Evolutionary conservation across 2,797 vertebrate species (phyloP).

Genomic region (Monodelphis domestica): DNA sequence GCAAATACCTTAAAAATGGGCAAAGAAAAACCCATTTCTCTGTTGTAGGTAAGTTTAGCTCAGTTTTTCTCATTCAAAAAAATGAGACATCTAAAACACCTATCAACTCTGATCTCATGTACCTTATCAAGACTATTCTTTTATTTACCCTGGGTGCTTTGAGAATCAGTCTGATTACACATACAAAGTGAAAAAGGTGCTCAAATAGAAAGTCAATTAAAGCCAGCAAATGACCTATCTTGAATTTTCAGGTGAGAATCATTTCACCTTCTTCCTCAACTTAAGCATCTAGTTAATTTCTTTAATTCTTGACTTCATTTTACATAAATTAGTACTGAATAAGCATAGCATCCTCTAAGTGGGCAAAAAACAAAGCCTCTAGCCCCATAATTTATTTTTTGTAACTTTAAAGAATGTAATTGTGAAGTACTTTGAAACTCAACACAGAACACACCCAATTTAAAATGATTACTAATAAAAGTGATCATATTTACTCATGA

Average conservation of each 20-base stretch:
- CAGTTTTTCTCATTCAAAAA: neutral
- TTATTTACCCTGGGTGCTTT: neutral
- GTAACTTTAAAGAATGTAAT: neutral
- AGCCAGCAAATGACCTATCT: neutral
- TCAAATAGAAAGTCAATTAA: neutral
- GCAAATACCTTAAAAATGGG: neutral
- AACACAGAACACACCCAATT: neutral
- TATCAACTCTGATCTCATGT: neutral
- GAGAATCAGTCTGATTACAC: neutral
- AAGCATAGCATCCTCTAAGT: neutral
- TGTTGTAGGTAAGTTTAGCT: neutral
- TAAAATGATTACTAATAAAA: neutral
- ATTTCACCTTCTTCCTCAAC: neutral
- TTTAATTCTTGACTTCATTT: neutral
- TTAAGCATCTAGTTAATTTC: neutral
- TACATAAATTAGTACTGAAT: neutral
- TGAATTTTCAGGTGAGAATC: neutral
- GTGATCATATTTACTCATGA: slow-evolving; percentile 13
- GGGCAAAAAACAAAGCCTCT: neutral
- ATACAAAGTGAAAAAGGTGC: neutral
- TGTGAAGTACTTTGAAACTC: neutral
- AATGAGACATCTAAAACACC: neutral
- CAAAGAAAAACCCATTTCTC: neutral
- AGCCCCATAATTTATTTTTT: slow-evolving; percentile 20
- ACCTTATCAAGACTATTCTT: neutral